phyloP scores from a whole-genome alignment of 2,888 invertebrate genomes.

The Stegana nigrithorax region DNA sequence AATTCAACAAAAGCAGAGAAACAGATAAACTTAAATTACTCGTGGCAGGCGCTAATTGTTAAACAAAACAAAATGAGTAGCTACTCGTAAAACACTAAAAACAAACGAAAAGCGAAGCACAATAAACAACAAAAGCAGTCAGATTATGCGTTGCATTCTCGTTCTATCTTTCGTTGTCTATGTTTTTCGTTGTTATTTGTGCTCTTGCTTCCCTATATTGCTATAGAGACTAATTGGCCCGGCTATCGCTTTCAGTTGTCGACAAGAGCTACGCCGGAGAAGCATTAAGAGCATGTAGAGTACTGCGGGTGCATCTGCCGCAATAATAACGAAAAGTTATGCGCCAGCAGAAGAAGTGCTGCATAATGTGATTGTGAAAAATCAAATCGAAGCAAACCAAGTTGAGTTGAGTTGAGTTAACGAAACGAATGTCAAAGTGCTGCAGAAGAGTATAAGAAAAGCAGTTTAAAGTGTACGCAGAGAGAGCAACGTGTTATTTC shows the following conservation, averaged over 20 bases:
- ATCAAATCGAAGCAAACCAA: neutral
- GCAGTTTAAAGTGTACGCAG: neutral
- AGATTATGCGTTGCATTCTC: neutral
- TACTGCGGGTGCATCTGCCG: neutral
- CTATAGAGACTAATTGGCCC: neutral
- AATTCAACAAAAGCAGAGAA: neutral
- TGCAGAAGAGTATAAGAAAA: neutral
- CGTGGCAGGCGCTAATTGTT: neutral
- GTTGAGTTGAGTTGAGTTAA: neutral
- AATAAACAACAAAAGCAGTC: neutral
- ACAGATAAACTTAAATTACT: neutral
- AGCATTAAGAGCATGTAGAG: neutral
- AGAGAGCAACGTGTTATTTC: too few relatives aligned
- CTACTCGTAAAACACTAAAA: too few relatives aligned
- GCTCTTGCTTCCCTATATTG: too few relatives aligned
- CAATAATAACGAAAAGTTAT: constrained; percentile 2
- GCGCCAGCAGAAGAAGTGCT: neutral
- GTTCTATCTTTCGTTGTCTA: neutral
- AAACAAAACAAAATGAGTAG: neutral
- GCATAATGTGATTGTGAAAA: neutral
- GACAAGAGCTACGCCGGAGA: neutral
- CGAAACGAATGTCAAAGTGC: neutral
- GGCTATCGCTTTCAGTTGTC: constrained; percentile 7
- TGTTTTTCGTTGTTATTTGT: too few relatives aligned
- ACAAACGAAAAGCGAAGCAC: neutral